Evolutionary conservation across 2,888 invertebrate species (phyloP).

Genomic region (Acrobasis consociella): DNA sequence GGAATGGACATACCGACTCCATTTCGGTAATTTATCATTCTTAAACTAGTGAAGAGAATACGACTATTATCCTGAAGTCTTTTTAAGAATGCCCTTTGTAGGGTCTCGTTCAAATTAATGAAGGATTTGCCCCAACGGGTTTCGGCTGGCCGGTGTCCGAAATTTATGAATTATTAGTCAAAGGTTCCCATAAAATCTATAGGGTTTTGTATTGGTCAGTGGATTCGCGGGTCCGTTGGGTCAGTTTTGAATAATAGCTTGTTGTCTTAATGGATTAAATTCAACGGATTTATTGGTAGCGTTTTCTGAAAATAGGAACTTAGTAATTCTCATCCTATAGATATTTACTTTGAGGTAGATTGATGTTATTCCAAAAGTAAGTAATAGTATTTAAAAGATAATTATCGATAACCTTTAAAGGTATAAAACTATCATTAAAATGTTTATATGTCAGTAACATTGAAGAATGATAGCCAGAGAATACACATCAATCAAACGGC

Average conservation of each 20-base stretch:
- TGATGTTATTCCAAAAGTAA: too few relatives aligned
- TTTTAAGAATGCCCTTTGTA: constrained; percentile 65
- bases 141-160: constrained; percentile 60
- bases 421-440: not conserved
- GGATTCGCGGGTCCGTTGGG: constrained; percentile 33
- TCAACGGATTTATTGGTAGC: not conserved
- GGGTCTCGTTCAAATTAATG: constrained; percentile 61
- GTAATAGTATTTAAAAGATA: too few relatives aligned
- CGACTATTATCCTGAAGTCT: constrained; percentile 67
- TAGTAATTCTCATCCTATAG: not conserved
- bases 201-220: constrained; percentile 28
- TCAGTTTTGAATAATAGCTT: constrained; percentile 33
- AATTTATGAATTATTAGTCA: constrained; percentile 76
- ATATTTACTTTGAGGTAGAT: too few relatives aligned
- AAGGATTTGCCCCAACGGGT: constrained; percentile 69
- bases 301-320: not conserved
- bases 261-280: constrained; percentile 1
- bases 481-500: constrained; percentile 9
- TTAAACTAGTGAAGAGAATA: constrained; percentile 76
- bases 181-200: constrained; percentile 71
- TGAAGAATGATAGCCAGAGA: constrained; percentile 4
- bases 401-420: not conserved
- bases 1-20: constrained; percentile 81
- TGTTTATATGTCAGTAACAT: not conserved
- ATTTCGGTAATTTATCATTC: constrained; percentile 82